phyloP scores from a whole-genome alignment of 2,113 vertebrate genomes.

The Psittacara wagleri region DNA sequence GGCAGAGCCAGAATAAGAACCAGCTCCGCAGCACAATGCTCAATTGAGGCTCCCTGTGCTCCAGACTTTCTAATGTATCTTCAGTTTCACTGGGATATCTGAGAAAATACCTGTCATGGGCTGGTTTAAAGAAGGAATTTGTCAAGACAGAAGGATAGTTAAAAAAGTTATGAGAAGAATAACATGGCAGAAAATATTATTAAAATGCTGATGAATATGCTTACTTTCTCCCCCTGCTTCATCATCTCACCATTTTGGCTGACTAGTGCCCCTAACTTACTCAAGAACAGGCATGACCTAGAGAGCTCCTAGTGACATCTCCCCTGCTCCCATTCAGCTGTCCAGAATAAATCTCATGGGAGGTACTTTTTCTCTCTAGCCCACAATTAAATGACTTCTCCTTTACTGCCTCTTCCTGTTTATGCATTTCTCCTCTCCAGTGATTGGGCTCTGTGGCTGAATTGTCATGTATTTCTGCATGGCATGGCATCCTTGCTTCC shows the following conservation, averaged over 20 bases:
- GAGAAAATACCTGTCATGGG: background rate
- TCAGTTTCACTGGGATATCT: background rate
- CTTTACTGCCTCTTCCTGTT: slow-evolving; percentile 40
- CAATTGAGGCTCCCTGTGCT: background rate
- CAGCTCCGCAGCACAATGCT: fast-evolving
- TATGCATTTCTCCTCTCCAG: background rate
- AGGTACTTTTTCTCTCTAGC: background rate
- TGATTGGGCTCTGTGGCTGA: background rate
- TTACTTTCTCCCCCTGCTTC: background rate
- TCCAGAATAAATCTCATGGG: background rate
- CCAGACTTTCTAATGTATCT: fast-evolving
- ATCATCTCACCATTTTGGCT: background rate
- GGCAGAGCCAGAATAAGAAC: background rate
- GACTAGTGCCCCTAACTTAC: background rate
- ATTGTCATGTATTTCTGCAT: background rate
- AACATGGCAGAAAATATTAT: background rate
- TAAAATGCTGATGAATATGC: background rate
- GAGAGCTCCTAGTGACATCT: background rate
- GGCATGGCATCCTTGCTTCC: background rate
- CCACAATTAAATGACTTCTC: slow-evolving; percentile 35
- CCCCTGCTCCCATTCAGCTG: background rate
- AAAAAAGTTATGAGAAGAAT: background rate
- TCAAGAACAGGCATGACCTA: background rate
- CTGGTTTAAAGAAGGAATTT: background rate
- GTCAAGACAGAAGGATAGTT: background rate